Conservation (phyloP, 2,113 vertebrate genomes). For the Psettodes erumei region DNA sequence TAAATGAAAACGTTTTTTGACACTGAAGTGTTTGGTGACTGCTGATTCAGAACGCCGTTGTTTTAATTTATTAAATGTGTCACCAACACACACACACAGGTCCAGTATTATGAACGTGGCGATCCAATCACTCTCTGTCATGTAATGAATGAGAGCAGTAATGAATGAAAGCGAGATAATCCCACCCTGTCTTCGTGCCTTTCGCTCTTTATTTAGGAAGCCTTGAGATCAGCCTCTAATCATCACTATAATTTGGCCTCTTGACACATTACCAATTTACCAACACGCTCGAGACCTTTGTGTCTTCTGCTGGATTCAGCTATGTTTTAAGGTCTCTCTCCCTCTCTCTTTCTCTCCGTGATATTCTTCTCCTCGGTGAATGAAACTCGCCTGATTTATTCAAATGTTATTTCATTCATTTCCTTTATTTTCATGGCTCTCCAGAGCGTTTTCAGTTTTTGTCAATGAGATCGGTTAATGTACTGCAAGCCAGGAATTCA, state of each 20-base stretch:
- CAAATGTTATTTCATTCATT: conserved; percentile 21
- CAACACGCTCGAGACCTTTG: conserved; percentile 44
- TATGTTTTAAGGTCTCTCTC: conserved; percentile 50
- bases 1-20: not conserved
- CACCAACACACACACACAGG: conserved; percentile 7
- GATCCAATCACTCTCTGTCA: conserved; percentile 43
- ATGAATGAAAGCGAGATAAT: conserved; percentile 54
- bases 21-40: not conserved
- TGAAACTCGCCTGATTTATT: conserved; percentile 36
- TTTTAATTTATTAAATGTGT: conserved; percentile 48
- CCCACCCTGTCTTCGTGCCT: conserved; percentile 40
- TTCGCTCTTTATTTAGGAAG: conserved; percentile 60
- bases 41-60: conserved; percentile 7
- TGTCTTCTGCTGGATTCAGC: conserved; percentile 24
- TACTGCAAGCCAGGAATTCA: not conserved
- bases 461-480: not conserved
- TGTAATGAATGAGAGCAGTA: conserved; percentile 48
- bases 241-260: conserved; percentile 65
- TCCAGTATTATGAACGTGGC: conserved; percentile 29
- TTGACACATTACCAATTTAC: conserved; percentile 62
- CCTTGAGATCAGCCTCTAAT: conserved; percentile 58
- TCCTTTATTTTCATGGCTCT: conserved; percentile 3
- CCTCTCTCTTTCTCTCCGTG: conserved; percentile 1
- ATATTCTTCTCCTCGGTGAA: not conserved
- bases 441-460: conserved; percentile 5